phyloP scores from a whole-genome alignment of 2,888 invertebrate genomes.

The Vanessa cardui region DNA sequence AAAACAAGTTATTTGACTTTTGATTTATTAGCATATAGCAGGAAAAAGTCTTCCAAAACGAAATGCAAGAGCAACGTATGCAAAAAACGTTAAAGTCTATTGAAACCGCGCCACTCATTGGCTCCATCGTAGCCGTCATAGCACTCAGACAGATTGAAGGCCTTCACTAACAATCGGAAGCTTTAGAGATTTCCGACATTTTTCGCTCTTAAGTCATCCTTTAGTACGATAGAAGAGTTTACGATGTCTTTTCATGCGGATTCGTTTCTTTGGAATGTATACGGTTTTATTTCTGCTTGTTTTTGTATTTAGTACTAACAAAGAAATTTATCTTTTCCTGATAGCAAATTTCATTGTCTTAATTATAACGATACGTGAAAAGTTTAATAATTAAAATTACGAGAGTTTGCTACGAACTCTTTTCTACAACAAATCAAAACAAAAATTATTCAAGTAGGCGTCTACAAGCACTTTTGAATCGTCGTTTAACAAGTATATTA shows the following conservation, averaged over 20 bases:
- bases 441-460: too few species aligned
- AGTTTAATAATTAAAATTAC: too few species aligned
- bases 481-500: too few species aligned
- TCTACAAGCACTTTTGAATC: too few species aligned
- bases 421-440: too few species aligned
- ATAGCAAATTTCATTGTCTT: too few species aligned
- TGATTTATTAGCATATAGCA: not conserved
- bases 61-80: not conserved
- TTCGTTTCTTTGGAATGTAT: not conserved
- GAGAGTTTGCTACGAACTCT: too few species aligned
- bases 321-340: too few species aligned
- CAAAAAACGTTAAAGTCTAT: conserved; percentile 17
- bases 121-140: conserved; percentile 45
- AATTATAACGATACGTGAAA: too few species aligned
- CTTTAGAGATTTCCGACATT: conserved; percentile 64
- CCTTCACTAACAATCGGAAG: conserved; percentile 62
- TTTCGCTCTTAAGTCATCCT: conserved; percentile 49
- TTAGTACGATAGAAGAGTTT: conserved; percentile 28
- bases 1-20: not conserved
- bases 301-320: not conserved
- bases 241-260: conserved; percentile 10
- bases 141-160: conserved; percentile 72
- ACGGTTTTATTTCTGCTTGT: not conserved
- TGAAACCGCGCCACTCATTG: conserved; percentile 23
- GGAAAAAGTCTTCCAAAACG: not conserved